Evolutionary conservation across 2,888 invertebrate species (phyloP).

Genomic region (Polyommatus iphigenia): DNA sequence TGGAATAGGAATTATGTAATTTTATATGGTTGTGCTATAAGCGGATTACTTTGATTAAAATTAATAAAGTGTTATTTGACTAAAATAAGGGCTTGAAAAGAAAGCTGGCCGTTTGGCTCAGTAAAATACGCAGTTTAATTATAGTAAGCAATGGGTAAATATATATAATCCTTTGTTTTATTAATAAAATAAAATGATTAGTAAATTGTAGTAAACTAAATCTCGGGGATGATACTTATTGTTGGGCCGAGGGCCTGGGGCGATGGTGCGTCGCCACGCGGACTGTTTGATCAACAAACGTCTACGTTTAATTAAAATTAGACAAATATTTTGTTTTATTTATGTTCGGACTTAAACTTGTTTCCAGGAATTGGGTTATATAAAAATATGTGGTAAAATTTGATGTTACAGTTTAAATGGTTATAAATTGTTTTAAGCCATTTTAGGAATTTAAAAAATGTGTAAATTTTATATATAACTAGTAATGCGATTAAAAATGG

Average conservation of each 20-base stretch:
- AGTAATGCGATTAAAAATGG: too few relatives aligned
- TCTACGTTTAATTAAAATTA: conserved; percentile 2
- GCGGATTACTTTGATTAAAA: neutral
- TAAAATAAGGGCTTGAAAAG: neutral
- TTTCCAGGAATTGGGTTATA: neutral
- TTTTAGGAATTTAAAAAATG: neutral
- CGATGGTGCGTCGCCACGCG: conserved; percentile 1
- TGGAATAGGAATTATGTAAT: neutral
- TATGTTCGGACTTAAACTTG: neutral
- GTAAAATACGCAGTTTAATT: too few relatives aligned
- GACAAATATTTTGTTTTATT: conserved; percentile 5
- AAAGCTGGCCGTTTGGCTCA: too few relatives aligned
- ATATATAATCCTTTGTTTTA: neutral
- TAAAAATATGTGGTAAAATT: neutral
- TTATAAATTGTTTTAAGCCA: neutral
- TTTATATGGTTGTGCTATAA: neutral
- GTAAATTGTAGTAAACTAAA: neutral
- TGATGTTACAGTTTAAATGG: neutral
- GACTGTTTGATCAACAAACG: conserved; percentile 22
- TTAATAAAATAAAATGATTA: neutral
- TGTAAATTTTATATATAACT: too few relatives aligned
- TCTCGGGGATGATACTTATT: conserved; percentile 12
- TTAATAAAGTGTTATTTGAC: neutral
- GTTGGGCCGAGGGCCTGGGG: neutral
- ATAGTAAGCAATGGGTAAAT: neutral